These are phyloP conservation scores for Lerema accius DNA, from an alignment of 1,140 invertebrate species.

Conservation along the genomic window DNA sequence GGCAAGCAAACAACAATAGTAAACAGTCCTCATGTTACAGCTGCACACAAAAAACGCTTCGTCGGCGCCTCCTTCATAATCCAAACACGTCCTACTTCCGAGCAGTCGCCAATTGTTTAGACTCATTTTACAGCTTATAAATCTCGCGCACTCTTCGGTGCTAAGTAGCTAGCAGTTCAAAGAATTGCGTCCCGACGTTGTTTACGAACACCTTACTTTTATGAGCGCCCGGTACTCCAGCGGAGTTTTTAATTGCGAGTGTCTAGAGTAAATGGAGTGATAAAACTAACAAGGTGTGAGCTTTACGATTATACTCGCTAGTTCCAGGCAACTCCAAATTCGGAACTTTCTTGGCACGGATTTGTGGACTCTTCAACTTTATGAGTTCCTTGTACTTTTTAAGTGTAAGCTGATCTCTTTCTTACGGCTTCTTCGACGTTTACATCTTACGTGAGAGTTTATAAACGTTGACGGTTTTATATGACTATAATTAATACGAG, in stretches of 20 bases:
- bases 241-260: conserved; percentile 26
- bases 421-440: not conserved
- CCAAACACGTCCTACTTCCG: conserved; percentile 32
- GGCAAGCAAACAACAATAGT: conserved; percentile 1
- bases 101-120: conserved; percentile 33
- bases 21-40: conserved; percentile 15
- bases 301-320: conserved; percentile 19
- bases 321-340: conserved; percentile 11
- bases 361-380: conserved; percentile 14
- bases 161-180: conserved; percentile 36
- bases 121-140: conserved; percentile 38
- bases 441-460: no score
- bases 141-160: conserved; percentile 39
- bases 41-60: conserved; percentile 24
- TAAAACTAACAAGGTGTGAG: conserved; percentile 28
- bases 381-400: conserved; percentile 14
- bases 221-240: conserved; percentile 25
- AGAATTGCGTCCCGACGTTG: conserved; percentile 21
- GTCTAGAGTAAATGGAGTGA: conserved; percentile 28
- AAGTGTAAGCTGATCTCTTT: conserved; percentile 5
- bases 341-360: conserved; percentile 7
- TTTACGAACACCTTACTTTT: conserved; percentile 31
- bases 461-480: no score
- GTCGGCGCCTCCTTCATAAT: conserved; percentile 31
- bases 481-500: no score